Base-by-base conservation (phyloP, 2,888 invertebrate genomes). In the Frankliniella intonsa region DNA sequence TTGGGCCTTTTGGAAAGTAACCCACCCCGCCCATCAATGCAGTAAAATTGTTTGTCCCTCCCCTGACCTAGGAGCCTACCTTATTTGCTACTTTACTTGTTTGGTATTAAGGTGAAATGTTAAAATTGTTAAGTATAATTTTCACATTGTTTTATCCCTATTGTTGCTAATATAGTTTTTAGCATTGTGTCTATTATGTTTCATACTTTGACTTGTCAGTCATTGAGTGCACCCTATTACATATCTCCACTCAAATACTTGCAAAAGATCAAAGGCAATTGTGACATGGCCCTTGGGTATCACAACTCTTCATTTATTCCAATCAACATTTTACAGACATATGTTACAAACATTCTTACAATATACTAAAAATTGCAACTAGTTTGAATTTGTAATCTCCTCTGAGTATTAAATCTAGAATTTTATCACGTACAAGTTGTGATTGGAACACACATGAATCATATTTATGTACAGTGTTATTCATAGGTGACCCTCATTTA, bases 291-390 rank as follows among this genome's bases (percentile, higher is more conserved):
- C 25, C 25, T 8, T 10, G 69, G 9, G 22, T 76, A 76, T 76
- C 69, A 76, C 69, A 76, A 76, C 69, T 25, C 22, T 76, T 76
- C 69, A 25, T 76, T 76, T 76, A 76, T 76, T 76, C 69, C 69
- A 22, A 76, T 25, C 69, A 76, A 25, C 69, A 25, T 76, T 25
- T 76, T 76, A 76, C 69, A 76, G 69, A 76, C 69, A 25, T 25
- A 76, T 76, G 69, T 76, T 76, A 76, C 69, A 76, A 25, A 12
- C 69, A 76, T 22, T 25, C 25, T 76, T 12, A 25, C 12, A 25
- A 76, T 25, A 25, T 10, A 76, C 69, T 76, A 76, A 10, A 76
- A 12, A 25, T 25, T 25, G 11, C 25, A 25, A 12, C 69, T 76
- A 76, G 69, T 25, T 25, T 25, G 12, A 76, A 12, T 25, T 25